Evolutionary conservation across 2,888 invertebrate genomes (phyloP), one percentile per base, ranked within the genome.

Genomic region (Macrosoma leucophasiata): DNA sequence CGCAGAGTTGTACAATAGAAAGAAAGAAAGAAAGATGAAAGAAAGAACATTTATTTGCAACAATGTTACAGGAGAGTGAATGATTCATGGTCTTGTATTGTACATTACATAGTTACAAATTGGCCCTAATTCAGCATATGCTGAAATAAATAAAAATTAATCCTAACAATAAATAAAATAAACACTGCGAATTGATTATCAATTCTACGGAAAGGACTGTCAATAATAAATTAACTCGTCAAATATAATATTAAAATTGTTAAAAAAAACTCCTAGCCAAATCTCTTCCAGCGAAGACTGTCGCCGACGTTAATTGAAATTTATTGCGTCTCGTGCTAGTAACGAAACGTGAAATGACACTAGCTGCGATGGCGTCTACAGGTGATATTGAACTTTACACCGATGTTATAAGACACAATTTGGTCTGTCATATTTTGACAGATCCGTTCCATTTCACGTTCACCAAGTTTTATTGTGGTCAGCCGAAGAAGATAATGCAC

Each of bases 271-370:
- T 47, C 48, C 57, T 64, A 71, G 64, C 66, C 67, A 71, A 78
- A 81, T 77, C 76, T 69, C 67, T 45, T 55, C 58, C 49, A 52
- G 62, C 67, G 63, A 61, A 62, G 52, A 49, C 61, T 70, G 81
- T 74, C 73, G 68, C 60, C 81, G 62, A 55, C 58, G 66, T 66
- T 81, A 77, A 84, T 84, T 82, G 77, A 82, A 82, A 84, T 82
- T 76, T 82, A 84, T 82, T 77, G 59, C 68, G 63, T 65, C 62
- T 73, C 67, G 58, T 62, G 59, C 58, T 58, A 53, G 47, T 60
- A 62, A 64, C 63, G 58, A 60, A 61, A 64, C 61, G 57, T 58
- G 57, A 70, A 67, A 55, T 61, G 63, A 57, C 62, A 56, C 64
- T 62, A 59, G 52, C 38, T 44, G 44, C 45, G 39, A 14, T 26